Evolutionary conservation across 2,113 vertebrate genomes (phyloP).

Genomic region (Oreochromis spilurus): DNA sequence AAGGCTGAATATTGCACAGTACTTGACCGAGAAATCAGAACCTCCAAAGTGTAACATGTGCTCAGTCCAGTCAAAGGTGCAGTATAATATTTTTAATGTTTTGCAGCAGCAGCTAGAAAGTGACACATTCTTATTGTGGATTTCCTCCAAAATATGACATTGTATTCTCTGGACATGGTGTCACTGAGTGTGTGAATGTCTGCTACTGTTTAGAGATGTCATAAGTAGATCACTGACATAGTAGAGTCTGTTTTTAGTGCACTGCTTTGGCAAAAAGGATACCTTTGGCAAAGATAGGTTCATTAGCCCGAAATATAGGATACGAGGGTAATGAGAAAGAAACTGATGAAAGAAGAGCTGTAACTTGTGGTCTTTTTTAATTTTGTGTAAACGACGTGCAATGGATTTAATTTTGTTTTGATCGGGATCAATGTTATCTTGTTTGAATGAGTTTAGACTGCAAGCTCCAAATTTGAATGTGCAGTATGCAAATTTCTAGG

Average conservation of each 20-base stretch:
- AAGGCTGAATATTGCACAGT: background rate
- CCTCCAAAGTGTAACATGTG: background rate
- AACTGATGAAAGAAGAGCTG: background rate
- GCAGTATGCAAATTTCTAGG: background rate
- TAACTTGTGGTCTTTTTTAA: background rate
- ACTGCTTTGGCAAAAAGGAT: constrained; percentile 25
- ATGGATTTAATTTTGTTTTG: background rate
- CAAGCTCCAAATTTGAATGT: background rate
- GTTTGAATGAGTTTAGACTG: background rate
- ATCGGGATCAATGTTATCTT: background rate
- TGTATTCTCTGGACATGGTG: background rate
- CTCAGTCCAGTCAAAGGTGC: background rate
- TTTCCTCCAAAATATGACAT: background rate
- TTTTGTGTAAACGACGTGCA: background rate
- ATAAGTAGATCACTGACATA: constrained; percentile 23
- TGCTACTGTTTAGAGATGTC: background rate
- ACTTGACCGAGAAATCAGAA: background rate
- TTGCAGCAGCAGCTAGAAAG: background rate
- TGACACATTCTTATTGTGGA: background rate
- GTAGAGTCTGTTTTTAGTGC: constrained; percentile 45
- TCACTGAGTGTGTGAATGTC: background rate
- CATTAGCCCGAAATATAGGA: background rate
- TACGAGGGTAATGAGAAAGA: background rate
- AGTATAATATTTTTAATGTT: background rate
- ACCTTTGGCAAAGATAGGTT: background rate